Evolutionary conservation across 1,140 invertebrate species (phyloP), one percentile per base, ranked within the genome.

Genomic region (Drosophila repleta): DNA sequence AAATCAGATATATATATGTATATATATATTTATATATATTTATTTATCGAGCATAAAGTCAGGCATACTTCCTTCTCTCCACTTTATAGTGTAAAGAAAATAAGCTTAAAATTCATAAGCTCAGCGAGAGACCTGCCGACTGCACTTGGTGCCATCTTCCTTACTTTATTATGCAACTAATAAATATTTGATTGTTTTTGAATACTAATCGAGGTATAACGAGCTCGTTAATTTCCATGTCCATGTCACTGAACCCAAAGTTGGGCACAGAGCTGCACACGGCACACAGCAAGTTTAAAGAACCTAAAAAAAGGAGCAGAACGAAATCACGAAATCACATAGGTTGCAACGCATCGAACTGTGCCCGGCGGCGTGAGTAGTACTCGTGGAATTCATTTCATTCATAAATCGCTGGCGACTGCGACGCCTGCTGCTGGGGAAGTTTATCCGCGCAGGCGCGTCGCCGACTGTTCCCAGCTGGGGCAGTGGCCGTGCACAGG

Each of bases 361-460:
- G 52, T 65, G 11, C 39, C 62, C 62, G 53, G 52, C n/a, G 43
- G 61, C 61, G 10, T 62, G 56, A 20, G 49, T 17, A 26, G 5
- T n/a, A 26, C 7, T 64, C 29, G 51, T 55, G 26, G 21, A 61
- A 66, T 77, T 63, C 64, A 63, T 48, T 82, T 82, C 79, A 82
- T 82, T 82, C 79, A 82, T 82, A 77, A 82, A 74, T 82, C 52
- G 61, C 21, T 1, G 29, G 7, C 46, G 46, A 26, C 58, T 39
- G 37, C 8, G 10, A 7, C 17, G 13, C 11, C 32, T 35, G 51
- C 0, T 4, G 7, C 3, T 0, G 49, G 79, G 57, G 79, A 66
- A 74, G 11, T 51, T 80, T 82, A 82, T 82, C 79, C 79, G 79
- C 79, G 79, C 61, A 63, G 52, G 29, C 79, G 79, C 57, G 5